Evolutionary conservation across 2,113 vertebrate genomes (phyloP), one percentile per base, ranked within the genome.

Genomic region (Strigops habroptila): DNA sequence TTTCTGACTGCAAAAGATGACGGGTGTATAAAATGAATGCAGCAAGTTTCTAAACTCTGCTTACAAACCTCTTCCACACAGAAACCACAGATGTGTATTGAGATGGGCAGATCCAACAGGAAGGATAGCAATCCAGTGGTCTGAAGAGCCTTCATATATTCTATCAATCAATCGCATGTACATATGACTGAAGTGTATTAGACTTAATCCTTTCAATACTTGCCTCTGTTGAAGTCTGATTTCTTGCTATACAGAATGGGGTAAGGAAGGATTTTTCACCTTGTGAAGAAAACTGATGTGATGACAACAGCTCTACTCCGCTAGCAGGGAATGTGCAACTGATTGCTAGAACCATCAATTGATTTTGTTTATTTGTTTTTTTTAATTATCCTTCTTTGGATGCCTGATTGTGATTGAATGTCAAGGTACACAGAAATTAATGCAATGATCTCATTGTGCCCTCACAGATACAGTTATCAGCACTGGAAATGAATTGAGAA

Each of bases 371-470:
- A 10, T 71, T 93, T 91, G 18, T 18, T 94, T 78, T 12, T 71
- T 73, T 84, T 67, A 94, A 74, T 77, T 83, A 90, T 77, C 19
- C n/a, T 22, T 31, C 33, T 86, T 96, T 0, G 1, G 43, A 59
- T 55, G 31, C 25, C 44, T 67, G n/a, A 82, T 67, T 59, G 70
- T 86, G 31, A 90, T 59, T 94, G 88, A 63, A 74, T 8, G 31
- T 33, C 75, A 73, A 87, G 52, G 37, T 62, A 73, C 30, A 65
- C 84, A 80, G 59, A 82, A 90, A 94, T 82, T 59, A 82, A 48
- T 70, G 60, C 8, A 6, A 77, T 46, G 10, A 75, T 64, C 64
- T 22, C 30, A 44, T 52, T 49, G 35, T 76, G 18, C 35, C 25
- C 27, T 90, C 69, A 14, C 33, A 70, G 78, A 51, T 1, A 48